Evolutionary conservation across 1,140 invertebrate genomes (phyloP).

Genomic region (Nautilus pompilius): DNA sequence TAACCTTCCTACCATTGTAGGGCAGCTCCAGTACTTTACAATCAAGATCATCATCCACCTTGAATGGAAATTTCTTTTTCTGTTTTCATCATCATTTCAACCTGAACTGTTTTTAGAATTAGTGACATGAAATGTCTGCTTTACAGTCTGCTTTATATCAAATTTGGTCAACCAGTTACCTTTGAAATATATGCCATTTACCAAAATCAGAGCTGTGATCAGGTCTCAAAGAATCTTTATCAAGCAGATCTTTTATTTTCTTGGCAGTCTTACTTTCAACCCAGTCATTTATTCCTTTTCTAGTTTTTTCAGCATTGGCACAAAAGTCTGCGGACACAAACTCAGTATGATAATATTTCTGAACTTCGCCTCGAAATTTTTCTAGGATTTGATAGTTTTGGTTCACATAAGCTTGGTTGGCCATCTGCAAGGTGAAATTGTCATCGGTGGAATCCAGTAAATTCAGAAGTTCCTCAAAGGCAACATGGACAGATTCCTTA

Average conservation of each 20-base stretch:
- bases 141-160: constrained; percentile 58
- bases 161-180: constrained; percentile 71
- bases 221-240: constrained; percentile 49
- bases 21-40: constrained; percentile 70
- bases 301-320: constrained; percentile 13
- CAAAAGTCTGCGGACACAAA: background rate
- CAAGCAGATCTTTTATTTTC: constrained; percentile 64
- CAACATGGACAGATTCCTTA: background rate
- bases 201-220: constrained; percentile 65
- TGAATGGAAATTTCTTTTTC: constrained; percentile 65
- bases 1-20: constrained; percentile 62
- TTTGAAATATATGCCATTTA: constrained; percentile 74
- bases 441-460: background rate
- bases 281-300: constrained; percentile 65
- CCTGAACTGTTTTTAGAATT: background rate
- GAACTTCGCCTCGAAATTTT: background rate
- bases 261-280: constrained; percentile 63
- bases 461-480: background rate
- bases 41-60: constrained; percentile 68
- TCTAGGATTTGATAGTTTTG: background rate
- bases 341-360: background rate
- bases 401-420: constrained; percentile 2
- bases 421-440: background rate
- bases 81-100: constrained; percentile 53
- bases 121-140: constrained; percentile 35